Base-by-base conservation (phyloP, 2,113 vertebrate species). In the Galbula dea region DNA sequence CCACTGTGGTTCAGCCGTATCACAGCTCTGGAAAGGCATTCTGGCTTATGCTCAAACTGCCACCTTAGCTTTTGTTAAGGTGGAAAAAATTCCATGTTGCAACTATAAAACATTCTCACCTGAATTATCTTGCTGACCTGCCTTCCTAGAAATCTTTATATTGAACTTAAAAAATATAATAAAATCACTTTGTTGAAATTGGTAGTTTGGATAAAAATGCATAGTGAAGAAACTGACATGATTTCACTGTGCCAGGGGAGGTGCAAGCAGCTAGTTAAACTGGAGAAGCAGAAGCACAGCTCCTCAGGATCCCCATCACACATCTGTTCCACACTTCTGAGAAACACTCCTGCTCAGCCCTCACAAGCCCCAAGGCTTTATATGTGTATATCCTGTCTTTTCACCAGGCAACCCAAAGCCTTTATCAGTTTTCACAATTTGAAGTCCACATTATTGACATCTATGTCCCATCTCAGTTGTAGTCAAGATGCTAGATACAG, bases 1-100 rank as follows among this genome's bases (percentile, higher is more conserved):
- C 89, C 93, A 96, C 68, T 94, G 95, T 83, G 95, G 95, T 95
- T 95, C 91, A 94, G 91, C 87, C 5, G 0, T 85, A 95, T 95
- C 91, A 65, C 80, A 45, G 75, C 89, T 52, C 85, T 94, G 93
- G 93, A 78, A 94, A 89, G 58, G 17, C 63, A 32, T 54, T 54
- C 29, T 83, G 59, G 68, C 20, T 1, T 3, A 1, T 6, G 32
- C n/a, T 83, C 73, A 87, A 94, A 86, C 77, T n/a, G 0, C 88
- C 4, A 16, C 65, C 68, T 51, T 67, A 2, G 1, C 52, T 52
- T n/a, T n/a, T 1, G 0, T 41, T 34, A 16, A 49, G 54, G 27
- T 77, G 61, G 52, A 83, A 88, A 67, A 59, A 59, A 9, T 52
- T n/a, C 43, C 27, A 6, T 20, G 7, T 6, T 34, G 12, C 1